phyloP scores from a whole-genome alignment of 2,113 vertebrate genomes.

The Bostrychus sinensis region DNA sequence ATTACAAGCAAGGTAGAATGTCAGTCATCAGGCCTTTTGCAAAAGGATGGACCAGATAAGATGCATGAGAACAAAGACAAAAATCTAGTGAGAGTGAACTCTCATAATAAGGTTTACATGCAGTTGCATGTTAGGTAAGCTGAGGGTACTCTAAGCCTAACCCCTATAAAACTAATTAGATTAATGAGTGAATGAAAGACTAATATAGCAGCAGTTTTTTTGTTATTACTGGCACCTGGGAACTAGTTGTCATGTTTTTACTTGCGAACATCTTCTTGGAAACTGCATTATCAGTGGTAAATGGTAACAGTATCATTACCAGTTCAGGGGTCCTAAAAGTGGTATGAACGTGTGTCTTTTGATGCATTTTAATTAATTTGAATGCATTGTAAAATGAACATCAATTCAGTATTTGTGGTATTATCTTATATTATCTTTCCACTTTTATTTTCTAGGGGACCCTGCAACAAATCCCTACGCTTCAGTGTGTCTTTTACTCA shows the following conservation, averaged over 20 bases:
- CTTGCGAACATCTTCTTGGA: conserved; percentile 14
- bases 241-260: conserved; percentile 42
- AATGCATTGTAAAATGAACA: neutral
- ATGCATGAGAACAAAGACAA: neutral
- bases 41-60: too few relatives aligned
- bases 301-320: conserved; percentile 22
- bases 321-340: conserved; percentile 2
- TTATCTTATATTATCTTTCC: neutral
- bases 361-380: too few relatives aligned
- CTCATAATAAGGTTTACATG: too few relatives aligned
- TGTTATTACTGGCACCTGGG: conserved; percentile 51
- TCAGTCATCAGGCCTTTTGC: too few relatives aligned
- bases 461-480: too few relatives aligned
- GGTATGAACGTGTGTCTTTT: too few relatives aligned
- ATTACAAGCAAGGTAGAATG: too few relatives aligned
- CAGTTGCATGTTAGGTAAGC: neutral
- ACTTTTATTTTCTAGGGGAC: neutral
- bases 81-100: too few relatives aligned
- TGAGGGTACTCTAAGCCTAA: neutral
- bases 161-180: conserved; percentile 70
- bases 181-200: conserved; percentile 30
- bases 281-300: conserved; percentile 17
- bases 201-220: conserved; percentile 9
- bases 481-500: conserved; percentile 8
- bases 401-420: neutral